These are phyloP conservation scores for Paradisaea rubra DNA, from an alignment of 2,113 vertebrate species.

Conservation along the genomic window DNA sequence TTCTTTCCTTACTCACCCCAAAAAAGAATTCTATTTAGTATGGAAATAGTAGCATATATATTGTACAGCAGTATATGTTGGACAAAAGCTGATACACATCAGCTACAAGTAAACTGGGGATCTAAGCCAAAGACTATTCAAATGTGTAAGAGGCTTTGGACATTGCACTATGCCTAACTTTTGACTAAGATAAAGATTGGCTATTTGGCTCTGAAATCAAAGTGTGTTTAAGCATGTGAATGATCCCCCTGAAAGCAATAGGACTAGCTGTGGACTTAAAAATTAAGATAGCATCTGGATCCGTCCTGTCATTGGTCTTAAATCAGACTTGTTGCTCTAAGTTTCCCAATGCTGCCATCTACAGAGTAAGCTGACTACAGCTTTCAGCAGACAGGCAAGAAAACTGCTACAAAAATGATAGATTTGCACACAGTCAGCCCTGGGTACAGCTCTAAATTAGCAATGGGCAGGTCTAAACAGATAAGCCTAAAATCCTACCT, in stretches of 20 bases:
- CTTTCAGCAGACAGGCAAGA: not conserved
- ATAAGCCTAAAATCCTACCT: not conserved
- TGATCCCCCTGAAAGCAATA: not conserved
- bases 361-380: not conserved
- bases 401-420: accelerated
- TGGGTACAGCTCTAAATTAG: not conserved
- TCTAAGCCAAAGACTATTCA: not conserved
- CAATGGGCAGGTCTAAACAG: not conserved
- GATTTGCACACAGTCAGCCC: not conserved
- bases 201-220: not conserved
- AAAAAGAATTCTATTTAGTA: not conserved
- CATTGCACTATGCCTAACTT: not conserved
- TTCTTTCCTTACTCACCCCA: not conserved
- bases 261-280: not conserved
- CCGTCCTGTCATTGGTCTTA: not conserved
- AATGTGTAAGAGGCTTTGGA: not conserved
- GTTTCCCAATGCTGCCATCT: slow-evolving; percentile 67
- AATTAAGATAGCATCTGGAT: not conserved
- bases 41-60: not conserved
- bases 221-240: not conserved
- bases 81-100: not conserved
- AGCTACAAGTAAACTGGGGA: not conserved
- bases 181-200: not conserved
- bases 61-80: not conserved
- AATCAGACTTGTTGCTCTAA: not conserved